phyloP scores from a whole-genome alignment of 2,888 invertebrate species.

The Netelia virgata region DNA sequence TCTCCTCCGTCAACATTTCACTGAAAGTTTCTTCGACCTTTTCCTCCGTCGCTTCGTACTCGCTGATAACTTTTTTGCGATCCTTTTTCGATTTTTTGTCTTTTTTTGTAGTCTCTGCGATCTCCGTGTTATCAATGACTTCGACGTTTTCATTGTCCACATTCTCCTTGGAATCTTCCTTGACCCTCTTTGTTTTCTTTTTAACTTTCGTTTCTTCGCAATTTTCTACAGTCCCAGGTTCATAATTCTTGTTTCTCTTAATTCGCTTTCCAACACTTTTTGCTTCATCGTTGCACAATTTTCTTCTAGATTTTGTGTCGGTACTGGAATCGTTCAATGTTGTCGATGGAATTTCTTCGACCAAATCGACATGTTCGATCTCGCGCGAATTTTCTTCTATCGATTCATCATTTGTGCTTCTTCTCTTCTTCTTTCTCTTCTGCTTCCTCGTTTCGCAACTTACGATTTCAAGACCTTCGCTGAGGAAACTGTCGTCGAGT shows the following conservation, averaged over 20 bases:
- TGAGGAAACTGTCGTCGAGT: conserved; percentile 49
- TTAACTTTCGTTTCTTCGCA: conserved; percentile 15
- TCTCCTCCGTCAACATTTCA: conserved; percentile 37
- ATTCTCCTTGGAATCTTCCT: conserved; percentile 60
- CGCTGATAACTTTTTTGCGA: conserved; percentile 47
- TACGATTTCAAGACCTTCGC: conserved; percentile 48
- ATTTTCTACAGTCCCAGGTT: conserved; percentile 16
- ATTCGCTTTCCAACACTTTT: conserved; percentile 5
- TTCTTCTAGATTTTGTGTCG: conserved; percentile 20
- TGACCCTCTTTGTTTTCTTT: conserved; percentile 24
- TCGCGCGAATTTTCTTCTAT: conserved; percentile 14
- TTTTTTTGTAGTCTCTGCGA: conserved; percentile 47
- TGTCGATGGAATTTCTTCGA: conserved; percentile 3
- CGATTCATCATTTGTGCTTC: background rate
- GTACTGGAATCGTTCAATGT: background rate
- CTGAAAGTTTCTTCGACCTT: conserved; percentile 22
- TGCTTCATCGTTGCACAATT: background rate
- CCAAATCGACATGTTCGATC: conserved; percentile 12
- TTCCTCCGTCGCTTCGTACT: conserved; percentile 34
- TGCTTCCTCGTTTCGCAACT: conserved; percentile 49
- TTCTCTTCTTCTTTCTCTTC: conserved; percentile 62
- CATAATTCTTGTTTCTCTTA: conserved; percentile 29
- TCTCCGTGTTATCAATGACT: conserved; percentile 18
- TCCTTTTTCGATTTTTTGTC: conserved; percentile 64
- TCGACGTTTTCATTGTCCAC: conserved; percentile 57